Base-by-base conservation (phyloP, 92 coral and sea anemone species). In the Isaurus tuberculatus region DNA sequence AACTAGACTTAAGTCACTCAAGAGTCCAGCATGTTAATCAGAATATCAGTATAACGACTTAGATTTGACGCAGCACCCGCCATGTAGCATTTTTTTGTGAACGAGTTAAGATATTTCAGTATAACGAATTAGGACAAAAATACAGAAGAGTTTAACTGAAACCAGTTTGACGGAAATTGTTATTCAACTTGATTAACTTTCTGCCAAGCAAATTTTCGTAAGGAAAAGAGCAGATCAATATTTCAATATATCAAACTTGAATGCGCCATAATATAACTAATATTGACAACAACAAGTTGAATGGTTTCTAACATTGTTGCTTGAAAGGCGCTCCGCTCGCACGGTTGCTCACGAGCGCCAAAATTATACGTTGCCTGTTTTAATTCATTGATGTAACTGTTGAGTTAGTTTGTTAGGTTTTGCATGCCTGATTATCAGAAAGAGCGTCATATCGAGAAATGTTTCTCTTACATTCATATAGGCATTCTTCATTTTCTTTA, bases 261-360 rank as follows among this genome's bases (percentile, higher is more conserved):
- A n/a, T 42, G 23, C 25, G 16, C 30, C 19, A 77, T 77, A 34
- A 73, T 73, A 44, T 34, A 15, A 46, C 26, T 9, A 77, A 77
- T 75, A 57, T 75, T 75, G 67, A 53, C 58, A 55, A 60, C 81
- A 55, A 43, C 20, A 51, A 57, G 32, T 57, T 55, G 70, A 77
- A 60, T 14, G 17, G 53, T 13, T 11, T 77, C 33, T 43, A 37
- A 25, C 25, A 20, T 22, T 27, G 49, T 77, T 58, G 68, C 36
- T 67, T n/a, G 23, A 77, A 55, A 29, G 53, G 69, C 70, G 82
- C 82, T 32, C 31, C 20, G 14, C 14, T 58, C 19, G 69, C 49
- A 23, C 68, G 48, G 40, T 36, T 29, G 36, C 51, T 77, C 70
- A 33, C 70, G 53, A 58, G 81, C 67, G 43, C 49, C 23, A 22